These are phyloP conservation scores for Dendronephthya gigantea DNA, from an alignment of 64 coral and sea anemone species.

Conservation along the genomic window DNA sequence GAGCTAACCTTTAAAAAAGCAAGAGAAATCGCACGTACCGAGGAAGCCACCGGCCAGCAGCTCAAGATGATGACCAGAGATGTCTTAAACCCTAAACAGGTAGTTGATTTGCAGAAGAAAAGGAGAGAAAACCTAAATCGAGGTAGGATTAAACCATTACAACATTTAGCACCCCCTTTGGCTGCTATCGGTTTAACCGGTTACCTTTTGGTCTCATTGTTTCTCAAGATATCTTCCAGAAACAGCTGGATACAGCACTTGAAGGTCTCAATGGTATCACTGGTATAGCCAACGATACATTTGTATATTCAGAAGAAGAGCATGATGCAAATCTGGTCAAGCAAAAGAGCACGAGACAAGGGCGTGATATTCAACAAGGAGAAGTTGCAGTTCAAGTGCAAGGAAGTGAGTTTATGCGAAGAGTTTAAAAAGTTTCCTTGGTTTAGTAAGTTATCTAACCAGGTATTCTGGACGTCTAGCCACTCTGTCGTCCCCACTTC, in stretches of 20 bases:
- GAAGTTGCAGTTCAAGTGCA: too few relatives aligned
- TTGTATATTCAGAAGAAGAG: too few relatives aligned
- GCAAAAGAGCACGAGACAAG: background rate
- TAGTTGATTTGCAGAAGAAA: slow-evolving; percentile 12
- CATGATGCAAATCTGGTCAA: background rate
- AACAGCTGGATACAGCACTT: too few relatives aligned
- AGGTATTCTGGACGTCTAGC: too few relatives aligned
- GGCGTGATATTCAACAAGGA: slow-evolving; percentile 3
- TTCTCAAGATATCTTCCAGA: too few relatives aligned
- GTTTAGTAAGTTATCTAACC: too few relatives aligned
- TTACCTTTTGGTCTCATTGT: slow-evolving; percentile 6
- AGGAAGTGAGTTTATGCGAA: too few relatives aligned
- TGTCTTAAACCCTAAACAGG: slow-evolving; percentile 2
- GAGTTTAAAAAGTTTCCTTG: too few relatives aligned
- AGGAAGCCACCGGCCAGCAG: slow-evolving; percentile 48
- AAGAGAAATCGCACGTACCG: slow-evolving; percentile 55
- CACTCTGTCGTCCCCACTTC: too few relatives aligned
- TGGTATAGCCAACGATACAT: too few relatives aligned
- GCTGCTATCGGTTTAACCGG: background rate
- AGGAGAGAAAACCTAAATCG: slow-evolving; percentile 2
- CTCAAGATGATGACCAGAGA: slow-evolving; percentile 29
- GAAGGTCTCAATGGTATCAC: too few relatives aligned
- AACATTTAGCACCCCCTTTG: background rate
- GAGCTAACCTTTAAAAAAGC: slow-evolving; percentile 42
- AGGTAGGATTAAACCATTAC: slow-evolving; percentile 36